Base-by-base conservation (phyloP, 2,797 vertebrate species). In the Phoebastria nigripes region DNA sequence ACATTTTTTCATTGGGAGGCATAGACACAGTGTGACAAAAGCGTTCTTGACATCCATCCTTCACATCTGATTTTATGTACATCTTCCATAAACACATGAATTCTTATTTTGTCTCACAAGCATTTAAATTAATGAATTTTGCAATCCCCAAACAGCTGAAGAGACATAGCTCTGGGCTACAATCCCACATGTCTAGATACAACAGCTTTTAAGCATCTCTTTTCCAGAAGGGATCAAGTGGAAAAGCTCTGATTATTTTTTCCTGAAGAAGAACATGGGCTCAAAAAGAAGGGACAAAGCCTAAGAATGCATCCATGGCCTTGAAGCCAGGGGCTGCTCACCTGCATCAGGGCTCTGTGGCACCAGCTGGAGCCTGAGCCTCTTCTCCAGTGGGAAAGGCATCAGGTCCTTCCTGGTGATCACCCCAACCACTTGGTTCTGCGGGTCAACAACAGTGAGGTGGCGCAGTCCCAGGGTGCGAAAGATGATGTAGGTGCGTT, bases 381-480 rank as follows among this genome's bases (percentile, higher is more conserved):
- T 95, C 69, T 94, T 52, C 55, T 97, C 91, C 65, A 97, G 81
- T 12, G 44, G 71, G n/a, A 95, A 89, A 59, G 76, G 69, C 79
- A 93, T 96, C 66, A 97, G 94, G 65, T 97, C 89, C 58, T 97
- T 97, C 76, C 94, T 94, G 62, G 94, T 95, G 78, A 96, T 96
- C 69, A 95, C 91, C 17, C 94, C 94, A 85, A 93, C 92, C 56
- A 94, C 89, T 73, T 11, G 29, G 31, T 97, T 98, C 73, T 90
- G 79, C 4, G 9, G 46, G 66, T 97, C 93, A 78, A 97, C 83
- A 63, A 92, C 93, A 15, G 91, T 95, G 69, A 97, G 79, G 47
- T 97, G 97, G 65, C 89, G 67, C 37, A 97, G 95, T 44, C 96
- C 96, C 70, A 97, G 67, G 24, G 96, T 95, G 41, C 91, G 59